These are phyloP conservation scores for Ichneumon xanthorius DNA, from an alignment of 2,888 invertebrate genomes.

Conservation along the genomic window DNA sequence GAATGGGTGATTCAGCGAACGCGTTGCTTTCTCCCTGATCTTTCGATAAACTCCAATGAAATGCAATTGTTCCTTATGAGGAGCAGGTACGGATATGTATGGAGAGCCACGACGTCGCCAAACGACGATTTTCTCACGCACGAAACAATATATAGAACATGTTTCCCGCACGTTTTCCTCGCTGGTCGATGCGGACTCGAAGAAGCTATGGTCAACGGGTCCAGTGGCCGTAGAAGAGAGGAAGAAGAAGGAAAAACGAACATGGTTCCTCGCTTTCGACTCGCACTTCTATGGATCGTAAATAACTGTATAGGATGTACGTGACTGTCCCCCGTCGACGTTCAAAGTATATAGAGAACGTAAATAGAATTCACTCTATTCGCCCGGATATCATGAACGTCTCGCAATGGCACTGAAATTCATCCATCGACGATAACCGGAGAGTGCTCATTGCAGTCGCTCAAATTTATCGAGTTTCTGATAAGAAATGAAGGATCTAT, in stretches of 20 bases:
- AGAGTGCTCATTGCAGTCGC: constrained; percentile 7
- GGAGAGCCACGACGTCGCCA: not conserved
- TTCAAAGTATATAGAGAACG: constrained; percentile 2
- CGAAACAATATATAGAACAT: constrained; percentile 3
- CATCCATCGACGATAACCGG: constrained; percentile 1
- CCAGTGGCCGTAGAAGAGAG: constrained; percentile 7
- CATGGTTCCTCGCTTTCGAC: constrained; percentile 70
- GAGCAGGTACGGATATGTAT: not conserved
- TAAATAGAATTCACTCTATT: constrained; percentile 11
- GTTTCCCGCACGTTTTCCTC: constrained; percentile 3
- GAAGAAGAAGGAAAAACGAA: constrained; percentile 47
- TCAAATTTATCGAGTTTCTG: not conserved
- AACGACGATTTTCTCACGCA: not conserved
- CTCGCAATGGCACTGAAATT: not conserved
- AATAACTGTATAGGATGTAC: constrained; percentile 60
- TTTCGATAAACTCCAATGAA: not conserved
- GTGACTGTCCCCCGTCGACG: constrained; percentile 28
- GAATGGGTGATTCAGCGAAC: not conserved
- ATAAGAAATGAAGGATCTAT: not conserved
- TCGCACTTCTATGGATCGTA: constrained; percentile 58
- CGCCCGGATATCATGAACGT: constrained; percentile 4
- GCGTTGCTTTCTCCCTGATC: not conserved
- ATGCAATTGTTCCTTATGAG: not conserved
- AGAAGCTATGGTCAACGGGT: constrained; percentile 8
- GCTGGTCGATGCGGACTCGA: not conserved